phyloP scores from a whole-genome alignment of 2,888 invertebrate genomes.

The Limenitis camilla region DNA sequence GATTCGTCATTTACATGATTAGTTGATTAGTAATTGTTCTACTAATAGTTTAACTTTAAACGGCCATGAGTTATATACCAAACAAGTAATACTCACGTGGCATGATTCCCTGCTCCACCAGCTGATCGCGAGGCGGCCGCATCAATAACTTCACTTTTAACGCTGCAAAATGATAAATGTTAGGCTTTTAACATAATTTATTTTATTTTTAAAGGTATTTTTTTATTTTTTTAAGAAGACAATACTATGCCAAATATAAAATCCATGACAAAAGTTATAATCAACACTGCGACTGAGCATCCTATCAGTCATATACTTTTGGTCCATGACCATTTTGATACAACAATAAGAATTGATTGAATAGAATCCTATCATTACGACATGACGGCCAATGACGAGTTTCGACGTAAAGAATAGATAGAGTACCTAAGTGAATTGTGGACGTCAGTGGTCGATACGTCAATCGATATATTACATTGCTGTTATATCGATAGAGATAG shows the following conservation, averaged over 20 bases:
- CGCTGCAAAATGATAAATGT: constrained; percentile 78
- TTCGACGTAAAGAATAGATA: constrained; percentile 49
- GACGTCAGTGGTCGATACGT: constrained; percentile 49
- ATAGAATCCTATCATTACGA: constrained; percentile 38
- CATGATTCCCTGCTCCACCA: constrained; percentile 98
- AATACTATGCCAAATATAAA: too few relatives aligned
- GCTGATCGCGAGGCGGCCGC: constrained; percentile 93
- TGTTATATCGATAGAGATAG: constrained; percentile 46
- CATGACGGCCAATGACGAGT: constrained; percentile 60
- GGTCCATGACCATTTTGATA: constrained; percentile 41
- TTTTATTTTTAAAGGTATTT: background rate
- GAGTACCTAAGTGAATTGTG: constrained; percentile 22
- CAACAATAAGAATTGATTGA: constrained; percentile 51
- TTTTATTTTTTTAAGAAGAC: too few relatives aligned
- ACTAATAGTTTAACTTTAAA: constrained; percentile 24
- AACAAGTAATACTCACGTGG: constrained; percentile 87
- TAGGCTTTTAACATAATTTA: background rate
- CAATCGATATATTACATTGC: constrained; percentile 38
- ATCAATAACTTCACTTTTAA: constrained; percentile 97
- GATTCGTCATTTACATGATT: constrained; percentile 28
- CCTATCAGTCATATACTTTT: background rate
- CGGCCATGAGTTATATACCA: background rate
- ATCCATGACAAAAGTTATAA: too few relatives aligned
- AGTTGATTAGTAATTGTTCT: constrained; percentile 34
- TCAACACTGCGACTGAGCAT: background rate